These are phyloP conservation scores for Pseudopipra pipra DNA, from an alignment of 2,113 vertebrate species.

Conservation along the genomic window DNA sequence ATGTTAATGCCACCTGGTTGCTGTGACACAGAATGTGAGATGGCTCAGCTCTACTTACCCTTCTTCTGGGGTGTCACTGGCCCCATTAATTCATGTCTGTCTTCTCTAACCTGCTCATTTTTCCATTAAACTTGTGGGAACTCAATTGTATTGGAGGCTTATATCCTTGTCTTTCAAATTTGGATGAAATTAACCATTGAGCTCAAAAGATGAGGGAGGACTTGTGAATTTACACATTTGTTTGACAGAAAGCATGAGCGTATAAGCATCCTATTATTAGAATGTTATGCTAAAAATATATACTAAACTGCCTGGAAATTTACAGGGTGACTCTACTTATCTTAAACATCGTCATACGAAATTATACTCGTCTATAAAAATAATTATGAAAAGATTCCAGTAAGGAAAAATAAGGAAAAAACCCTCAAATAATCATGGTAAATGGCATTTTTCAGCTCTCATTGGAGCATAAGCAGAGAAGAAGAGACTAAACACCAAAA, in stretches of 20 bases:
- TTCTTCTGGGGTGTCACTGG: neutral
- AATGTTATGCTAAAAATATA: neutral
- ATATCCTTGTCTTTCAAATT: neutral
- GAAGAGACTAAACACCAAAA: neutral
- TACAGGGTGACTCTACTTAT: neutral
- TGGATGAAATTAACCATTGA: neutral
- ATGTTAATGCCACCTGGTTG: neutral
- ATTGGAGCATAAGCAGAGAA: neutral
- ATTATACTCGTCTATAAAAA: neutral
- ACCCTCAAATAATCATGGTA: neutral
- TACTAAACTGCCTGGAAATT: neutral
- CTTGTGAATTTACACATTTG: neutral
- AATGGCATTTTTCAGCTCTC: neutral
- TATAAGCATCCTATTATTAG: neutral
- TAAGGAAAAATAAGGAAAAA: neutral
- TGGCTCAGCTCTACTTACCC: neutral
- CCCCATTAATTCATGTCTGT: neutral
- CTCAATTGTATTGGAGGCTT: neutral
- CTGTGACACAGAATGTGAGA: neutral
- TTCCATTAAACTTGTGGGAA: neutral
- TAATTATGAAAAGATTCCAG: neutral
- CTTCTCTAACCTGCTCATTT: neutral
- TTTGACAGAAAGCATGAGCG: neutral
- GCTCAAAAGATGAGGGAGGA: neutral
- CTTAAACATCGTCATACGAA: neutral